Base-by-base conservation (phyloP, 2,888 invertebrate species). In the Anoncus sp. region DNA sequence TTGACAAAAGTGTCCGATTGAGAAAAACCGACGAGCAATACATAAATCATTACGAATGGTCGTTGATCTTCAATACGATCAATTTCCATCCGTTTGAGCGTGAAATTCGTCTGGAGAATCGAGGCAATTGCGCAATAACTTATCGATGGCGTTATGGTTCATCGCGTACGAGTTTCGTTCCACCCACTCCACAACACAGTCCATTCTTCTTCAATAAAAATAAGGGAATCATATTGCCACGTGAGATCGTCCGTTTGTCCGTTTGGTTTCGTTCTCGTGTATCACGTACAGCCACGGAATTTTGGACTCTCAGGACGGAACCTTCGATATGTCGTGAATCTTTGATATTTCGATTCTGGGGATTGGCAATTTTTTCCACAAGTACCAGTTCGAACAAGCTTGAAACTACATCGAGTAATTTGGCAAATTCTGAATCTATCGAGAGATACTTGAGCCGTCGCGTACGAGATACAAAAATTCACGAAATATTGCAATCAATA, bases 161-260 rank as follows among this genome's bases (percentile, higher is more conserved):
- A 10, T 3, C 3, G 12, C 51, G 57, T 14, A 24, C 60, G 0
- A 65, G 45, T 0, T n/a, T 88, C 3, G 88, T 89, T 43, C 27
- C 63, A 10, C 27, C 57, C 9, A 5, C n/a, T 10, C 35, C 38
- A 51, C 82, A 80, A 38, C 87, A 85, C 49, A 92, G 91, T 85
- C 90, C 91, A 0, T 94, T 94, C 84, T 93, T 92, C 85, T 94
- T 94, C 76, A 92, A 93, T 73, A 94, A 93, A 87, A 93, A 93
- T 79, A 93, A 93, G 85, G 91, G 92, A 18, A 85, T 93, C 0
- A 77, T 94, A 49, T 87, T 92, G 0, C 94, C 94, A 1, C 93
- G 93, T 0, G 92, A 93, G 81, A 89, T 84, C 3, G 90, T 90
- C 49, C 82, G 91, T 35, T 82, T 94, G 51, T 88, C 84, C 14